Evolutionary conservation across 2,113 vertebrate genomes (phyloP), one percentile per base, ranked within the genome.

Genomic region (Lycaon pictus): DNA sequence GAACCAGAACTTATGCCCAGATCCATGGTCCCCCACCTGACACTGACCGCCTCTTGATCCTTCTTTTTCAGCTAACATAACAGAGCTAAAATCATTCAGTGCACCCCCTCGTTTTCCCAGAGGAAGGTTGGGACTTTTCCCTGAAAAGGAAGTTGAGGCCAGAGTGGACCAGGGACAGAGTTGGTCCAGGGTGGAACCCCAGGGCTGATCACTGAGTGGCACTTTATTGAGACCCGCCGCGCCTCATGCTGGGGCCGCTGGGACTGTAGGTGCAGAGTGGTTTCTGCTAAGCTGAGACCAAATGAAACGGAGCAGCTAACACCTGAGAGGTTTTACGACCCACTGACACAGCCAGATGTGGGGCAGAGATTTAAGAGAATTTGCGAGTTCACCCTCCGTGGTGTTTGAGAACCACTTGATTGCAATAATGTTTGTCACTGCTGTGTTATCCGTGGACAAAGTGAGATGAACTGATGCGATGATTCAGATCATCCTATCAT

Each of bases 271-370:
- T 81, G n/a, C 15, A 63, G 20, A 25, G 37, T 11, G 27, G 16
- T 29, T 77, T 92, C 81, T 82, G 83, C 76, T 55, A 93, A 95
- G 83, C 32, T 13, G 48, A 97, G 87, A 90, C 29, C 32, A 71
- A 86, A 76, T n/a, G 84, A 90, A 88, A 43, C 51, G 56, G 63
- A 32, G 63, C 1, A 2, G 27, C 67, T 51, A 74, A 96, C 89
- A 93, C 96, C 94, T 62, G 84, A 95, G 88, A 71, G 63, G 35
- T 87, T 97, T 97, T 95, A 97, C 0, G 27, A 94, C 51, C 72
- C 71, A 20, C 71, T 11, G 22, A 16, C 12, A 5, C 43, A 17
- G 84, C 90, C 93, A 94, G 82, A 83, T 93, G 82, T 83, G 72
- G 11, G 81, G 35, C 93, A 58, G 53, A 23, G 60, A 89, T 95